These are phyloP conservation scores for Agonopterix arenella DNA, from an alignment of 2,888 invertebrate species.

Conservation along the genomic window DNA sequence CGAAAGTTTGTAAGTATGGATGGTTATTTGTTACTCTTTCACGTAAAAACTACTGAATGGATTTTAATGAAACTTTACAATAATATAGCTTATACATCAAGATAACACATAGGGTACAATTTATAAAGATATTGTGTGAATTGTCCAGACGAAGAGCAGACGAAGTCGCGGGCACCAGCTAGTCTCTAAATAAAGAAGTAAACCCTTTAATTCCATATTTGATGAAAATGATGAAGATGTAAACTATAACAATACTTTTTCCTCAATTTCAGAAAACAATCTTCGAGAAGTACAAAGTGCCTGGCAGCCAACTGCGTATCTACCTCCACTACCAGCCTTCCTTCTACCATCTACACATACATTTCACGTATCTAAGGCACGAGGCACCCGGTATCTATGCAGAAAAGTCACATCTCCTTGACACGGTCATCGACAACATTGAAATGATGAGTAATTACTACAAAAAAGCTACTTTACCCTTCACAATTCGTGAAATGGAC, in stretches of 20 bases:
- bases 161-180: too few species aligned
- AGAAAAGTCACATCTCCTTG: conserved; percentile 91
- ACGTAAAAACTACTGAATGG: too few species aligned
- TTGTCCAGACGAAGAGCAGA: too few species aligned
- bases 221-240: too few species aligned
- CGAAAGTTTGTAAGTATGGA: too few species aligned
- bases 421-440: conserved; percentile 93
- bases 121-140: too few species aligned
- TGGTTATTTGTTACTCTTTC: too few species aligned
- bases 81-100: too few species aligned
- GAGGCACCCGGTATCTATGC: conserved; percentile 89
- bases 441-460: conserved; percentile 90
- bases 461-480: conserved; percentile 87
- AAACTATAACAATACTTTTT: background rate
- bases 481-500: conserved; percentile 86
- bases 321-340: conserved; percentile 98
- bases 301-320: conserved; percentile 83
- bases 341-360: conserved; percentile 97
- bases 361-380: conserved; percentile 89
- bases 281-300: conserved; percentile 84
- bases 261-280: conserved; percentile 81
- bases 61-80: too few species aligned
- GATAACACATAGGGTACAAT: too few species aligned
- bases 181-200: too few species aligned
- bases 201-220: too few species aligned